Conservation (phyloP, 1,140 invertebrate species). For the Microvelia longipes region DNA sequence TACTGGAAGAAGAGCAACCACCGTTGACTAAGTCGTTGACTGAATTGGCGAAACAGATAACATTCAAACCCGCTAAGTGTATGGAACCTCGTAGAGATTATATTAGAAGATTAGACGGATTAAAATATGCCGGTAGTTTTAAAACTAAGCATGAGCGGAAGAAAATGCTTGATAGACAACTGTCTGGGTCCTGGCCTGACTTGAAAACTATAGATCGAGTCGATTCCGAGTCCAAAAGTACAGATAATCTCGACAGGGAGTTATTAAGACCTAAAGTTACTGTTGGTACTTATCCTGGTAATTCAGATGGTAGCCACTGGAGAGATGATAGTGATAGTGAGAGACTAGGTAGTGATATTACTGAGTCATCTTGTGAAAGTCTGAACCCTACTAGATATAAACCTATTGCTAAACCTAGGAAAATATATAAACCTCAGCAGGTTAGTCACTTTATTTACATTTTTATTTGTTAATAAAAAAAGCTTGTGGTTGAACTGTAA, state of each 20-base stretch:
- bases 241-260: constrained; percentile 2
- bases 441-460: background rate
- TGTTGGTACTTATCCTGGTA: background rate
- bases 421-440: background rate
- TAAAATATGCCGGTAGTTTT: constrained; percentile 28
- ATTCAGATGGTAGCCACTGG: background rate
- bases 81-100: background rate
- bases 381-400: constrained; percentile 3
- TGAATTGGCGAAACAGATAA: constrained; percentile 22
- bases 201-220: background rate
- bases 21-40: constrained; percentile 20
- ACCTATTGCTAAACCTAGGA: constrained; percentile 12
- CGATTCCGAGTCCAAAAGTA: background rate
- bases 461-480: too few species aligned
- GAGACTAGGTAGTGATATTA: constrained; percentile 4
- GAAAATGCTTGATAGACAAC: constrained; percentile 1
- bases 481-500: too few species aligned
- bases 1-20: constrained; percentile 9
- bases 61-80: constrained; percentile 16
- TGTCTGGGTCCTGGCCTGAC: constrained; percentile 9
- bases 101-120: constrained; percentile 1
- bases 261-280: background rate
- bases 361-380: constrained; percentile 10
- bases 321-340: constrained; percentile 11
- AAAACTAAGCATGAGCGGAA: constrained; percentile 26